Percentiles rank a stretch among this genome's conserved stretches.
phyloP scores from a whole-genome alignment of 2,797 vertebrate species.

The Cheirogaleus major region DNA sequence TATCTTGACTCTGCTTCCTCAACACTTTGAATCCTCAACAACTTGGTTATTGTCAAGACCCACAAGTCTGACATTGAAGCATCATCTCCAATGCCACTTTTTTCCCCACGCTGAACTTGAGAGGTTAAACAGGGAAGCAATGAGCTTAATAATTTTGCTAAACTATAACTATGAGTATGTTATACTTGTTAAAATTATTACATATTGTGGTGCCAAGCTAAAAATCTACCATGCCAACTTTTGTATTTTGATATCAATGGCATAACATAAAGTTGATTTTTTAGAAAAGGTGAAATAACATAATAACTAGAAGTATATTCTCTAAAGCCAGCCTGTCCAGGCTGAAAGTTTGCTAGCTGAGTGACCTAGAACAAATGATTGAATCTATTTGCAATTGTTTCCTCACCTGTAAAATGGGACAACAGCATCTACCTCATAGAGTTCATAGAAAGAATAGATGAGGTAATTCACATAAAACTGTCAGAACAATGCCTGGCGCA shows the following conservation, averaged over 20 bases:
- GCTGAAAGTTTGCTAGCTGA: not conserved
- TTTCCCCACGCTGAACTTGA: not conserved
- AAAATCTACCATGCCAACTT: not conserved
- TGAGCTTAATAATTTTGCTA: not conserved
- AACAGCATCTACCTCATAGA: not conserved
- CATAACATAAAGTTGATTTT: not conserved
- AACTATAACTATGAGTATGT: not conserved
- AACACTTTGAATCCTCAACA: not conserved
- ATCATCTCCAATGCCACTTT: not conserved
- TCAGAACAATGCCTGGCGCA: constrained; percentile 49
- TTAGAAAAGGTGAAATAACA: not conserved
- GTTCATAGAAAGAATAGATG: constrained; percentile 16
- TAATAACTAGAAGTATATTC: not conserved
- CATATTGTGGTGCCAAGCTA: not conserved
- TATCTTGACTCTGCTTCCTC: accelerated
- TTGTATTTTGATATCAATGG: not conserved
- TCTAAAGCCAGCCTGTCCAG: not conserved
- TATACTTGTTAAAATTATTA: not conserved
- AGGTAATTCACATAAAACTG: constrained; percentile 39
- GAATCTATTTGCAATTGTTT: not conserved
- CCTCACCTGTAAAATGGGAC: constrained; percentile 52
- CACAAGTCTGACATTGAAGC: not conserved
- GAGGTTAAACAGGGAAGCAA: not conserved
- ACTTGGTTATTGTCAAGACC: not conserved
- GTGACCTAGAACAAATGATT: not conserved